A percentile compares a stretch with the other conserved stretches of the same genome.
These are phyloP conservation scores for Meganola albula DNA, from an alignment of 2,888 invertebrate species.

Conservation along the genomic window DNA sequence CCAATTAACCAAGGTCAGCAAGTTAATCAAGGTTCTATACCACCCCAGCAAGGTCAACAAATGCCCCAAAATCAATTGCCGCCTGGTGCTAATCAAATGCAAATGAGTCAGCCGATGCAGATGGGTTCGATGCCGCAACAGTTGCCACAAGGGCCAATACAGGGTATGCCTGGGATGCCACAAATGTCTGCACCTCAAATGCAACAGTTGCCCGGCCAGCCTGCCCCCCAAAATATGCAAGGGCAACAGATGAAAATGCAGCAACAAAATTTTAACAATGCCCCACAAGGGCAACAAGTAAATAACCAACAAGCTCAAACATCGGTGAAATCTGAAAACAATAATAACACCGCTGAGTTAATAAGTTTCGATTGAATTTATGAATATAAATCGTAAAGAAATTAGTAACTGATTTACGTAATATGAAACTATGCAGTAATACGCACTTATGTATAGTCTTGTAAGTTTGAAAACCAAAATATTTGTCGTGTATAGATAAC, in stretches of 20 bases:
- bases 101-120: constrained; percentile 22
- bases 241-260: constrained; percentile 37
- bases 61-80: constrained; percentile 27
- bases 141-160: constrained; percentile 20
- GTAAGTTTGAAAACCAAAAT: constrained; percentile 33
- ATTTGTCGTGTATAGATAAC: constrained; percentile 32
- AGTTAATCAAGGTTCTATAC: constrained; percentile 29
- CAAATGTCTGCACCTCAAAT: constrained; percentile 36
- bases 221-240: constrained; percentile 27
- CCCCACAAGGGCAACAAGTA: constrained; percentile 34
- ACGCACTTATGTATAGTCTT: constrained; percentile 29
- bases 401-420: constrained; percentile 26
- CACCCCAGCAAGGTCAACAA: constrained; percentile 13
- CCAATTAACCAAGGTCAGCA: constrained; percentile 28
- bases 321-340: constrained; percentile 57
- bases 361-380: constrained; percentile 86
- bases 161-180: constrained; percentile 15
- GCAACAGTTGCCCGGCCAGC: constrained; percentile 28
- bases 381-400: constrained; percentile 29
- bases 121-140: constrained; percentile 16
- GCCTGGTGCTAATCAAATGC: constrained; percentile 25
- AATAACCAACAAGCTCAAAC: constrained; percentile 43
- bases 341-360: constrained; percentile 83
- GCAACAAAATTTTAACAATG: constrained; percentile 34
- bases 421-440: constrained; percentile 31